Evolutionary conservation across 1,140 invertebrate genomes (phyloP).

Genomic region (Ectropis grisescens): DNA sequence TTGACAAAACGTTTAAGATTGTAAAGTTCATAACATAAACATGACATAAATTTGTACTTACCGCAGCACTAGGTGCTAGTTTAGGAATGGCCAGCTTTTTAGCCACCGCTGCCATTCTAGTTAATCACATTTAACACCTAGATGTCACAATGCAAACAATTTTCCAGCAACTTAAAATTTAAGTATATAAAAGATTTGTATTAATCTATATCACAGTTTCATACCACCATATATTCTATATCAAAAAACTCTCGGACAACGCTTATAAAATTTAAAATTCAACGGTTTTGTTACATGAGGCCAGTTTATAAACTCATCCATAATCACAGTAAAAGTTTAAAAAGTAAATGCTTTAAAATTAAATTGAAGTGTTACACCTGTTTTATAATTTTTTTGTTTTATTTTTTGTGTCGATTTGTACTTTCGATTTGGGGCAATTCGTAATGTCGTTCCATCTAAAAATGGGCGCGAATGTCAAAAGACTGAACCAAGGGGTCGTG

Average conservation of each 20-base stretch:
- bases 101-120: conserved; percentile 42
- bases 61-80: conserved; percentile 20
- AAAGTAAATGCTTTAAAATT: conserved; percentile 27
- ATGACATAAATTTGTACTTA: no score
- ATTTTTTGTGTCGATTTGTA: conserved; percentile 11
- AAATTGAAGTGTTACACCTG: conserved; percentile 31
- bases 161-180: conserved; percentile 12
- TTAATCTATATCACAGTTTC: conserved; percentile 29
- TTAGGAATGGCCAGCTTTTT: conserved; percentile 28
- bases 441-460: conserved; percentile 57
- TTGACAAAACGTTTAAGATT: no score
- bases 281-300: no score
- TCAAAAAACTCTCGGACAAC: no score
- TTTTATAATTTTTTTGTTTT: conserved; percentile 14
- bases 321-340: conserved; percentile 15
- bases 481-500: conserved; percentile 53
- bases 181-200: conserved; percentile 14
- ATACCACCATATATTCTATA: conserved; percentile 8
- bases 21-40: no score
- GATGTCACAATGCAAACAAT: conserved; percentile 43
- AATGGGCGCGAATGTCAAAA: conserved; percentile 66
- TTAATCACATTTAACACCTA: conserved; percentile 28
- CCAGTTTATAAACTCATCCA: conserved; percentile 7
- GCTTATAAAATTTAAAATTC: no score
- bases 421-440: conserved; percentile 39